Evolutionary conservation across 2,113 vertebrate species (phyloP).

Genomic region (Macrotis lagotis): DNA sequence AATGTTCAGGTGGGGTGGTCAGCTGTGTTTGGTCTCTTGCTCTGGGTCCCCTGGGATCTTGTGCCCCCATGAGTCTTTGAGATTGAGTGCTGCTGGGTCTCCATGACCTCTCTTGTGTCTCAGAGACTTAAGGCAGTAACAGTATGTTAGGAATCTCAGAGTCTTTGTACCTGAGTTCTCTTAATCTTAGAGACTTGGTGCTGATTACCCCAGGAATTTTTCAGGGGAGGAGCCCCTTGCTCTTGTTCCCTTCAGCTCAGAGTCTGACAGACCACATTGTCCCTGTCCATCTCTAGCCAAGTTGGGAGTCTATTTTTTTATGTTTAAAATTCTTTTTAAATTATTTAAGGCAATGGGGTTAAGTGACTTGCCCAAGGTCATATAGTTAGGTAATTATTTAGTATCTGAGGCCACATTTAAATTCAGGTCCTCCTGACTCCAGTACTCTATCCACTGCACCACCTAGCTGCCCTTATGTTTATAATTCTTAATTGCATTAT

Average conservation of each 20-base stretch:
- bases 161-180: neutral
- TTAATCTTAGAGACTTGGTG: neutral
- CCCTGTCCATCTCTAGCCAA: neutral
- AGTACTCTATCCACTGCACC: no score
- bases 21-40: neutral
- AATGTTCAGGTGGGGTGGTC: neutral
- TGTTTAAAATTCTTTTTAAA: neutral
- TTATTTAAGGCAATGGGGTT: no score
- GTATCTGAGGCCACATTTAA: no score
- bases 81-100: neutral
- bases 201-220: neutral
- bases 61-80: neutral
- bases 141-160: neutral
- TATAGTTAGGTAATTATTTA: no score
- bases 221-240: neutral
- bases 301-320: neutral
- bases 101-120: neutral
- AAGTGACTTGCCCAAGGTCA: no score
- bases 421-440: no score
- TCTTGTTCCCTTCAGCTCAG: neutral
- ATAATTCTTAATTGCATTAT: neutral
- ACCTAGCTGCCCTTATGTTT: no score
- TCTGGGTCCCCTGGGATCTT: neutral
- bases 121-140: neutral
- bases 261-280: neutral